Percentiles rank a stretch among this genome's conserved stretches.
Evolutionary conservation across 2,113 vertebrate genomes (phyloP).

Genomic region (Serilophus lunatus): DNA sequence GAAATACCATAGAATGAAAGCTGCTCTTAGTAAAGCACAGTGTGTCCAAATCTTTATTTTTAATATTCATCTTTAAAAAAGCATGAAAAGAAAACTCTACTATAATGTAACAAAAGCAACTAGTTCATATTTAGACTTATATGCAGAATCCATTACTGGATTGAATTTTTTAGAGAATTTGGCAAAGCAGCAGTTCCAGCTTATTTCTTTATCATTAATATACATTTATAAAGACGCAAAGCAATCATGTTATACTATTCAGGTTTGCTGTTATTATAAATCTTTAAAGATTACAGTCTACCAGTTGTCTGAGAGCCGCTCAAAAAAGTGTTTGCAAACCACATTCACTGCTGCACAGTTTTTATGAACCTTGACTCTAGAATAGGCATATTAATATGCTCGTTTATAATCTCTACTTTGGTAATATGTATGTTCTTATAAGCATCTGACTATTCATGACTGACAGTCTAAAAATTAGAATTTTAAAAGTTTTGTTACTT

Average conservation of each 20-base stretch:
- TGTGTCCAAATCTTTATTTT: neutral
- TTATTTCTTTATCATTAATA: neutral
- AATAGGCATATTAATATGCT: neutral
- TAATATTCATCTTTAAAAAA: neutral
- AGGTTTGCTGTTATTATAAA: neutral
- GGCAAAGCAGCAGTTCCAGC: neutral
- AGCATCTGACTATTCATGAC: neutral
- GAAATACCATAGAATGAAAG: neutral
- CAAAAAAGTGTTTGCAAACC: neutral
- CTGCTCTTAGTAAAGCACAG: neutral
- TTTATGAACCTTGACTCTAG: neutral
- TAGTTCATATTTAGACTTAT: neutral
- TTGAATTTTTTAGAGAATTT: neutral
- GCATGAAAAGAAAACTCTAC: neutral
- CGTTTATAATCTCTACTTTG: neutral
- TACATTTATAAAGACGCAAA: neutral
- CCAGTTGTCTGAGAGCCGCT: neutral
- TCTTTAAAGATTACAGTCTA: neutral
- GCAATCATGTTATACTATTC: neutral
- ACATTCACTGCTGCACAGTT: neutral
- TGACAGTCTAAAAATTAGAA: neutral
- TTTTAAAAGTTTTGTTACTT: neutral
- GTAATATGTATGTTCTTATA: neutral
- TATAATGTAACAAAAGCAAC: neutral
- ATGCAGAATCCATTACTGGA: neutral